phyloP scores from a whole-genome alignment of 92 coral and sea anemone genomes.

The Siderastrea siderea region DNA sequence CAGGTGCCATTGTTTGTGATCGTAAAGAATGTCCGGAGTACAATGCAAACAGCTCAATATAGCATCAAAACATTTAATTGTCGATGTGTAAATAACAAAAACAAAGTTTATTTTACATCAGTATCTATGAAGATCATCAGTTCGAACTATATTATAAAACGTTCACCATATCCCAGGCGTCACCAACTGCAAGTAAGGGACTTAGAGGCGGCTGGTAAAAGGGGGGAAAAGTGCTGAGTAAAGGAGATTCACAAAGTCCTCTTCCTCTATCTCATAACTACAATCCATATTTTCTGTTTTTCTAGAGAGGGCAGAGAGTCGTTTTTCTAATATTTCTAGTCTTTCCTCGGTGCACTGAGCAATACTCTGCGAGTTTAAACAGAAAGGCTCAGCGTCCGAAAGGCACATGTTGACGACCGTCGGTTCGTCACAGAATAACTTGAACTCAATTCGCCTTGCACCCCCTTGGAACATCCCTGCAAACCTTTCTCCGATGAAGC shows the following conservation, averaged over 20 bases:
- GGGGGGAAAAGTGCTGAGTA: too few species aligned
- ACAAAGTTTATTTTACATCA: too few species aligned
- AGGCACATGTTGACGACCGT: constrained; percentile 30
- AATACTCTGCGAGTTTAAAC: constrained; percentile 37
- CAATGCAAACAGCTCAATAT: too few species aligned
- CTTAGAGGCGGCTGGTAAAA: too few species aligned
- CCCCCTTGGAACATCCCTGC: constrained; percentile 1
- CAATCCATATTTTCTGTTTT: not conserved
- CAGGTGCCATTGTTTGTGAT: too few species aligned
- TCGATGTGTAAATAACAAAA: too few species aligned
- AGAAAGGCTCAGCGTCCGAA: constrained; percentile 38
- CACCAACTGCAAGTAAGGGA: too few species aligned
- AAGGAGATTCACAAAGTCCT: constrained; percentile 9
- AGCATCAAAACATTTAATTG: too few species aligned
- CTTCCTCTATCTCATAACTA: constrained; percentile 10
- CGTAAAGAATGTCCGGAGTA: too few species aligned
- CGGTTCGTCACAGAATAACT: constrained; percentile 28
- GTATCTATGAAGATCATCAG: too few species aligned
- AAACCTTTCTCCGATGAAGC: constrained; percentile 39
- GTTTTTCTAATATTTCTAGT: not conserved
- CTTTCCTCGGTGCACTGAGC: constrained; percentile 17
- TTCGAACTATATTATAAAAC: too few species aligned
- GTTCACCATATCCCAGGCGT: too few species aligned
- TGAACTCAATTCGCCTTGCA: not conserved
- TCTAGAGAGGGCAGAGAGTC: constrained; percentile 8